Conservation (phyloP, 2,113 vertebrate species). For the Pseudois nayaur region DNA sequence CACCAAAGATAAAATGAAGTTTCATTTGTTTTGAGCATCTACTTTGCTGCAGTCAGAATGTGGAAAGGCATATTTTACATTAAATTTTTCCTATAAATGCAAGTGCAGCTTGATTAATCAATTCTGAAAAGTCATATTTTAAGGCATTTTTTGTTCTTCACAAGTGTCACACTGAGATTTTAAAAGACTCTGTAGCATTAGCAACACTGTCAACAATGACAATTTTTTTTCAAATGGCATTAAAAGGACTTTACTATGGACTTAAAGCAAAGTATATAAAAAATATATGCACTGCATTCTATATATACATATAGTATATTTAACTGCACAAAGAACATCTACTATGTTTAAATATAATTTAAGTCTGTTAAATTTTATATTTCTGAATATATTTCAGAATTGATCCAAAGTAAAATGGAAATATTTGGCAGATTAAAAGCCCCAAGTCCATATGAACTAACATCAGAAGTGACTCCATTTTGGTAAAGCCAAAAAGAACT, state of each 20-base stretch:
- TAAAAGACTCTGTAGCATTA: constrained; percentile 57
- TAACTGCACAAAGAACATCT: constrained; percentile 62
- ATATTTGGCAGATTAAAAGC: constrained; percentile 67
- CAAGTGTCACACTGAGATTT: constrained; percentile 51
- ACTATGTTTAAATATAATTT: constrained; percentile 41
- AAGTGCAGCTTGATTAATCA: constrained; percentile 66
- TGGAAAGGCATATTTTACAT: constrained; percentile 66
- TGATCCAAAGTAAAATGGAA: constrained; percentile 77
- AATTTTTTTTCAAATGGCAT: constrained; percentile 52
- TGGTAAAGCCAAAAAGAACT: constrained; percentile 59
- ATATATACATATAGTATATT: constrained; percentile 33
- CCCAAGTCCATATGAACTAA: constrained; percentile 63
- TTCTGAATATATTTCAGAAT: constrained; percentile 79
- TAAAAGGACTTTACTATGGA: constrained; percentile 41
- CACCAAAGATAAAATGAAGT: constrained; percentile 59
- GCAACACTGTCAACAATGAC: constrained; percentile 44
- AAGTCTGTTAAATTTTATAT: constrained; percentile 2
- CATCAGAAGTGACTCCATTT: constrained; percentile 62
- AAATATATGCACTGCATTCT: constrained; percentile 42
- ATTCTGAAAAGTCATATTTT: constrained; percentile 61
- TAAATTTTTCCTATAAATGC: constrained; percentile 54
- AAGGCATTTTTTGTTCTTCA: constrained; percentile 40
- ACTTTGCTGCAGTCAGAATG: constrained; percentile 76
- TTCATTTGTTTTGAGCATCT: constrained; percentile 31
- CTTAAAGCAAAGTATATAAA: constrained; percentile 32